Base-by-base conservation (phyloP, 2,888 invertebrate species). In the Trachelus troglodyta region DNA sequence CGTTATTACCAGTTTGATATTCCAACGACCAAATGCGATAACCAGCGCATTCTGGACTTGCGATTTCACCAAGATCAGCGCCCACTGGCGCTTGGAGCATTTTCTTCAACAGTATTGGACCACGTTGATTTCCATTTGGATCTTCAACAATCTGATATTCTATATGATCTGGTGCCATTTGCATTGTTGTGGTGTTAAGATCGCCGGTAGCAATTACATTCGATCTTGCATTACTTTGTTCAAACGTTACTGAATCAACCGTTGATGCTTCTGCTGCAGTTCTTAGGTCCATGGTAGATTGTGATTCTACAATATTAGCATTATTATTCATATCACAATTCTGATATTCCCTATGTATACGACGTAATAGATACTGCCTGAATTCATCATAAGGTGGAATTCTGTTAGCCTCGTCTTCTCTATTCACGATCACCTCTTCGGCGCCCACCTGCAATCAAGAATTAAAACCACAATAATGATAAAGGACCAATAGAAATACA, bases 51-150 rank as follows among this genome's bases (percentile, higher is more conserved):
- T 86, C 85, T 1, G 90, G 89, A 76, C 88, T 87, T 11, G 89
- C 90, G 71, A 91, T 88, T 73, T 88, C 89, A 37, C 89, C 89
- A 30, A 91, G 81, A 83, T 90, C 89, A 3, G 89, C 88, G 31
- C 91, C 91, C 2, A 83, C 85, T 23, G 91, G 91, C 23, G 91
- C 91, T 79, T 91, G 90, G 6, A 91, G 82, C 90, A 91, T 90
- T 82, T 89, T 89, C 79, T 89, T 90, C 1, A 91, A 69, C 4
- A 90, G 80, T 15, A 89, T 82, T 0, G 90, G 84, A 4, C 85
- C 87, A 12, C 81, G 77, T 56, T 76, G 75, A 33, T 80, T 80
- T 12, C 76, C 80, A 73, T 78, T 78, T 1, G 75, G 34, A 71
- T 84, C 80, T 23, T 78, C 81, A 15, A 74, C 34, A 75, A 74